Conservation (phyloP, 1,140 invertebrate genomes). For the Macrocentrus cingulum region DNA sequence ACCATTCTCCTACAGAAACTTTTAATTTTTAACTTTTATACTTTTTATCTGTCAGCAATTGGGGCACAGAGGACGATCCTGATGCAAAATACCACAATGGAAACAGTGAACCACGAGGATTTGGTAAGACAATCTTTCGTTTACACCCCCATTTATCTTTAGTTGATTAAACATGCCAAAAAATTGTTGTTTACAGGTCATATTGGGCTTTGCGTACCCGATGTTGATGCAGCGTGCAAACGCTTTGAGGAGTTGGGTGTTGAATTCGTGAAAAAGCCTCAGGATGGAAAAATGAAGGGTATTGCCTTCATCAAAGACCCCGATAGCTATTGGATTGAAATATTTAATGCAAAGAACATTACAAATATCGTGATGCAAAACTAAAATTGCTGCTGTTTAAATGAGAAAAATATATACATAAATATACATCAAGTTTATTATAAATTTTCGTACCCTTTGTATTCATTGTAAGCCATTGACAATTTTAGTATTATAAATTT, state of each 20-base stretch:
- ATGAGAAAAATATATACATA: too few relatives aligned
- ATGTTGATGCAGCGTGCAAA: conserved; percentile 83
- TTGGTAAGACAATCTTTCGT: conserved; percentile 61
- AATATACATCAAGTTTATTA: too few relatives aligned
- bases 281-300: conserved; percentile 91
- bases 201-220: conserved; percentile 86
- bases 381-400: too few relatives aligned
- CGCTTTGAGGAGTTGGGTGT: conserved; percentile 85
- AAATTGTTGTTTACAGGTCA: conserved; percentile 69
- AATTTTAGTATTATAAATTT: too few relatives aligned
- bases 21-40: too few relatives aligned
- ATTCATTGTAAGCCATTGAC: too few relatives aligned
- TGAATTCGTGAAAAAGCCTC: conserved; percentile 86
- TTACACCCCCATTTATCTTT: neutral
- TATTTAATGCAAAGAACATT: conserved; percentile 70
- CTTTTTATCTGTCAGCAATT: conserved; percentile 74
- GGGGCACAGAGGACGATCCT: conserved; percentile 86
- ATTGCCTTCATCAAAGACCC: conserved; percentile 94
- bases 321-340: conserved; percentile 96
- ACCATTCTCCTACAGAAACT: too few relatives aligned
- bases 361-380: conserved; percentile 35
- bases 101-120: conserved; percentile 87
- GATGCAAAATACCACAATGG: conserved; percentile 85
- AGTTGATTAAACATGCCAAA: neutral
- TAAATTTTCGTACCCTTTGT: too few relatives aligned